These are phyloP conservation scores for Drosophila cardini DNA, from an alignment of 1,140 invertebrate genomes.

Conservation along the genomic window DNA sequence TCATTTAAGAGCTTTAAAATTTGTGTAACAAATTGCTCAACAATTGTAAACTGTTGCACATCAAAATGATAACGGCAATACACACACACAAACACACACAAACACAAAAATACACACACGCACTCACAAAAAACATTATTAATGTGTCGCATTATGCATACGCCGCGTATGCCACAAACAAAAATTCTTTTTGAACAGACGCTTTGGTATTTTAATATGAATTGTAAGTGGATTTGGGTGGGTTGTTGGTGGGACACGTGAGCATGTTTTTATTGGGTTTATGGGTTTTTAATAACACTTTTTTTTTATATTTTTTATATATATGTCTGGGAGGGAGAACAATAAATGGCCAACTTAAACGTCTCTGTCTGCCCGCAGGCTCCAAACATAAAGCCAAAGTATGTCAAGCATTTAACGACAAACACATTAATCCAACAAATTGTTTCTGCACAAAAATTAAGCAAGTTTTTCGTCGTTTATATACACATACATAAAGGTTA, in stretches of 20 bases:
- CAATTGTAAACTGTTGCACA: constrained; percentile 76
- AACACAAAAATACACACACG: constrained; percentile 14
- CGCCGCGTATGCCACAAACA: constrained; percentile 46
- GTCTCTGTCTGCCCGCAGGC: neutral
- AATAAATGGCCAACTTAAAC: constrained; percentile 40
- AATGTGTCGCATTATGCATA: constrained; percentile 67
- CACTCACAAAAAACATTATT: constrained; percentile 48
- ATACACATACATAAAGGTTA: neutral
- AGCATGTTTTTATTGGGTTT: constrained; percentile 57
- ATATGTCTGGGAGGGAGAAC: constrained; percentile 21
- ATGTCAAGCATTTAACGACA: constrained; percentile 66
- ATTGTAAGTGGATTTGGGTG: constrained; percentile 29
- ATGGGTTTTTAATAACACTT: constrained; percentile 78
- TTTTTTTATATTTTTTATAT: constrained; percentile 37
- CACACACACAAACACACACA: constrained; percentile 5
- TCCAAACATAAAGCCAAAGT: constrained; percentile 44
- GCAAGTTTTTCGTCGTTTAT: constrained; percentile 28
- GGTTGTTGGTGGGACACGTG: neutral
- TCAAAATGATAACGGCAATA: constrained; percentile 51
- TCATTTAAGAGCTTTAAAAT: constrained; percentile 49
- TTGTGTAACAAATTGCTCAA: constrained; percentile 47
- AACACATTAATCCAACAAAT: constrained; percentile 32
- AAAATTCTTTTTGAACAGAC: constrained; percentile 20
- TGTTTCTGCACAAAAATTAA: constrained; percentile 51
- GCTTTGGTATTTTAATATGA: constrained; percentile 71